Evolutionary conservation across 64 coral and sea anemone genomes (phyloP).

Genomic region (Catalaphyllia jardinei): DNA sequence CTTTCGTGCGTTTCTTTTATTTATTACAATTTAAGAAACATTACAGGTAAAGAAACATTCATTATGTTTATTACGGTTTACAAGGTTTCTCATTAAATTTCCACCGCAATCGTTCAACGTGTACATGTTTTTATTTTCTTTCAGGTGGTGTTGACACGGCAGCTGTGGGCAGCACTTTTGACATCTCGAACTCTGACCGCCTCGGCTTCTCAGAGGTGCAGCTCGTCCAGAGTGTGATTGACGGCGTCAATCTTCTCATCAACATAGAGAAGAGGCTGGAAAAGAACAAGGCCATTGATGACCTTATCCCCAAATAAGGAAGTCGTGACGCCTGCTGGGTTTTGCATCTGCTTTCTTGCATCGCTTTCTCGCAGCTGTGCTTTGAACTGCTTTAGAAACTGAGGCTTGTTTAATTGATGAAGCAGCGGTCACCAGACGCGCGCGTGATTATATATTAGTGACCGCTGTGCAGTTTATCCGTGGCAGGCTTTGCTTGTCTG

Average conservation of each 20-base stretch:
- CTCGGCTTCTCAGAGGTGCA: constrained; percentile 97
- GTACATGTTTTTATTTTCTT: not conserved
- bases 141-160: constrained; percentile 96
- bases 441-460: not conserved
- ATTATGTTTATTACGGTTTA: no score
- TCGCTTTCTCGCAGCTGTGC: constrained; percentile 14
- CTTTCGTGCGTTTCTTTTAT: no score
- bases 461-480: constrained; percentile 29
- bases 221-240: constrained; percentile 93
- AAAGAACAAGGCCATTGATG: constrained; percentile 76
- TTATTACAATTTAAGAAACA: no score
- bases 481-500: constrained; percentile 31
- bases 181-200: constrained; percentile 98
- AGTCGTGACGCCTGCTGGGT: not conserved
- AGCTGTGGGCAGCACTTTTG: constrained; percentile 83
- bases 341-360: not conserved
- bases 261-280: constrained; percentile 96
- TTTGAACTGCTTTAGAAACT: constrained; percentile 9
- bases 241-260: constrained; percentile 96
- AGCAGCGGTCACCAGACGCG: not conserved
- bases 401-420: constrained; percentile 28
- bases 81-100: no score
- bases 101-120: no score
- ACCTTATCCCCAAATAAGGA: constrained; percentile 88
- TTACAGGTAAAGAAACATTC: no score